Evolutionary conservation across 1,140 invertebrate species (phyloP).

Genomic region (Heliconius hewitsoni): DNA sequence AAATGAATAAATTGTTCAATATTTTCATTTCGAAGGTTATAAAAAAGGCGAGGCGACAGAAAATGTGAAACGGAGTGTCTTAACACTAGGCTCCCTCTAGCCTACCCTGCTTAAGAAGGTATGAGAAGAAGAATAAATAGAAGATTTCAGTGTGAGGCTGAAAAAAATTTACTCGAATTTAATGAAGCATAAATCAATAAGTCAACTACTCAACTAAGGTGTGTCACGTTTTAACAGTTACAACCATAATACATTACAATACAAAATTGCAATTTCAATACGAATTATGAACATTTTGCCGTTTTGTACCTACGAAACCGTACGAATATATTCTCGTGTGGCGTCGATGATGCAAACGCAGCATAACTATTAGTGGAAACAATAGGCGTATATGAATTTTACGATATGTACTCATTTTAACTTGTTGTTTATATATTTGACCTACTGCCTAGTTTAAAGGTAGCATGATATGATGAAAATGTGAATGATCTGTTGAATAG

Average conservation of each 20-base stretch:
- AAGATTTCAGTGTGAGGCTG: too few species aligned
- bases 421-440: constrained; percentile 22
- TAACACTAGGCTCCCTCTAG: too few species aligned
- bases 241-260: not conserved
- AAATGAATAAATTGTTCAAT: too few species aligned
- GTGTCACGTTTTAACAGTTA: not conserved
- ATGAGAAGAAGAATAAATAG: too few species aligned
- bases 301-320: not conserved
- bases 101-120: too few species aligned
- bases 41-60: too few species aligned
- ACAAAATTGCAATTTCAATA: constrained; percentile 1
- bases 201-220: not conserved
- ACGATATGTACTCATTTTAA: constrained; percentile 20
- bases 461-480: constrained; percentile 16
- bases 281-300: not conserved
- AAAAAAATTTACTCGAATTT: not conserved
- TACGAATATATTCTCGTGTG: not conserved
- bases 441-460: constrained; percentile 27
- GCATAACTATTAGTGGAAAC: constrained; percentile 6
- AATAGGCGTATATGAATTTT: constrained; percentile 26
- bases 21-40: too few species aligned
- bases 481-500: not conserved
- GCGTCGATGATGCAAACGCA: constrained; percentile 8
- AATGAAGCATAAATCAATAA: not conserved
- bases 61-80: too few species aligned